phyloP scores from a whole-genome alignment of 2,888 invertebrate species.

The Sisyra nigra region DNA sequence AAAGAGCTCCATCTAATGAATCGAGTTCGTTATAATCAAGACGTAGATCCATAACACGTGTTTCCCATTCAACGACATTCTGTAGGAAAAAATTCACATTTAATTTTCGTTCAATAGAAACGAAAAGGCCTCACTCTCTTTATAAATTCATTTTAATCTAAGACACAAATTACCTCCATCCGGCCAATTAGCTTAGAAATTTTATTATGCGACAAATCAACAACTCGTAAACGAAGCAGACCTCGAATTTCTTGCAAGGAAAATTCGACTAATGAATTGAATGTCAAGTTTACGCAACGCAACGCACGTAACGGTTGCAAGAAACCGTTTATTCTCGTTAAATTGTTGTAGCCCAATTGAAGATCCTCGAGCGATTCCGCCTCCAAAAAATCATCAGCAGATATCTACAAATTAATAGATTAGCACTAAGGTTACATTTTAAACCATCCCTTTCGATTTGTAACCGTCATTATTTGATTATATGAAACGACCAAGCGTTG shows the following conservation, averaged over 20 bases:
- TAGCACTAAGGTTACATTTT: constrained; percentile 35
- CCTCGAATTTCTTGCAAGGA: constrained; percentile 67
- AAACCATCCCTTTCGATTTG: too few species aligned
- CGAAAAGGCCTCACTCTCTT: too few species aligned
- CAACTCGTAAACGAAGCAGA: constrained; percentile 46
- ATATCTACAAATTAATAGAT: constrained; percentile 31
- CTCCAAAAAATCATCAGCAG: constrained; percentile 60
- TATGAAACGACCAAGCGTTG: constrained; percentile 50
- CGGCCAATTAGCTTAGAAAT: constrained; percentile 49
- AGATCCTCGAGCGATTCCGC: constrained; percentile 51
- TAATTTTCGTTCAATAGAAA: background rate
- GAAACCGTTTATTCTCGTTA: constrained; percentile 56
- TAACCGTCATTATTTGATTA: constrained; percentile 38
- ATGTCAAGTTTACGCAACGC: constrained; percentile 54
- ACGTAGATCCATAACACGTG: constrained; percentile 51
- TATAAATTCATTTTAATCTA: constrained; percentile 1
- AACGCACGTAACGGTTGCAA: constrained; percentile 50
- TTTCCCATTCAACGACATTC: constrained; percentile 64
- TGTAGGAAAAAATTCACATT: constrained; percentile 20
- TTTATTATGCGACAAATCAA: constrained; percentile 63
- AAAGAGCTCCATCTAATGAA: constrained; percentile 55
- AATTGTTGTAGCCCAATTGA: constrained; percentile 54
- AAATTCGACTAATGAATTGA: constrained; percentile 59
- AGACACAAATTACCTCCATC: constrained; percentile 34
- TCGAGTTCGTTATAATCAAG: constrained; percentile 58